phyloP scores from a whole-genome alignment of 2,888 invertebrate species.

The Drosophila rellima region DNA sequence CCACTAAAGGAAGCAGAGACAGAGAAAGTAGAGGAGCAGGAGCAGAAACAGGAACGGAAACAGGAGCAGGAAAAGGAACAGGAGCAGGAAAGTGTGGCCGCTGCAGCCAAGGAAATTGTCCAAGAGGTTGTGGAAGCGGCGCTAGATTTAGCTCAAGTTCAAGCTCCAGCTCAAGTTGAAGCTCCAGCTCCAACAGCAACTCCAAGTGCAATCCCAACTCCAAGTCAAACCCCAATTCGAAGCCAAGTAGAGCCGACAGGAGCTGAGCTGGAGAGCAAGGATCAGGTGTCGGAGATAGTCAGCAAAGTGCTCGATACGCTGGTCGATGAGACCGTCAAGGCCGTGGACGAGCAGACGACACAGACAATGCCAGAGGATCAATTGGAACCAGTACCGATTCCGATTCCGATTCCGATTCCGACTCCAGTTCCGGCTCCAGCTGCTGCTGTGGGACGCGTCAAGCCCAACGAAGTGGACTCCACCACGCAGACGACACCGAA shows the following conservation, averaged over 20 bases:
- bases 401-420: too few species aligned
- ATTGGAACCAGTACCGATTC: background rate
- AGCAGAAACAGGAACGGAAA: conserved; percentile 34
- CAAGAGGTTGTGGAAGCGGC: conserved; percentile 79
- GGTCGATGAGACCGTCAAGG: conserved; percentile 69
- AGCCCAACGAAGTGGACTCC: conserved; percentile 79
- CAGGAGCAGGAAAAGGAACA: conserved; percentile 17
- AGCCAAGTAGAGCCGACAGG: background rate
- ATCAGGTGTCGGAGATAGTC: conserved; percentile 70
- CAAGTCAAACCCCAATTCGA: background rate
- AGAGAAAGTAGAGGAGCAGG: background rate
- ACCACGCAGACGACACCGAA: conserved; percentile 83
- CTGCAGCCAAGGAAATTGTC: conserved; percentile 73
- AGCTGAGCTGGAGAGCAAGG: conserved; percentile 38
- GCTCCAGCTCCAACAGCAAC: background rate
- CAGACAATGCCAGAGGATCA: conserved; percentile 50
- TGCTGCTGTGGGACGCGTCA: conserved; percentile 38
- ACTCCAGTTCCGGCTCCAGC: background rate
- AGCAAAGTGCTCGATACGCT: conserved; percentile 75
- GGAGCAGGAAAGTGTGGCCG: conserved; percentile 48
- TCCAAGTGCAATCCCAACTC: background rate
- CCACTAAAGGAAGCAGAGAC: conserved; percentile 22
- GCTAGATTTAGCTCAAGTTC: conserved; percentile 50
- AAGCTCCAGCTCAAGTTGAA: background rate
- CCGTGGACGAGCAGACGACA: conserved; percentile 57